phyloP scores from a whole-genome alignment of 2,888 invertebrate species.

The Ormyrus pomaceus region DNA sequence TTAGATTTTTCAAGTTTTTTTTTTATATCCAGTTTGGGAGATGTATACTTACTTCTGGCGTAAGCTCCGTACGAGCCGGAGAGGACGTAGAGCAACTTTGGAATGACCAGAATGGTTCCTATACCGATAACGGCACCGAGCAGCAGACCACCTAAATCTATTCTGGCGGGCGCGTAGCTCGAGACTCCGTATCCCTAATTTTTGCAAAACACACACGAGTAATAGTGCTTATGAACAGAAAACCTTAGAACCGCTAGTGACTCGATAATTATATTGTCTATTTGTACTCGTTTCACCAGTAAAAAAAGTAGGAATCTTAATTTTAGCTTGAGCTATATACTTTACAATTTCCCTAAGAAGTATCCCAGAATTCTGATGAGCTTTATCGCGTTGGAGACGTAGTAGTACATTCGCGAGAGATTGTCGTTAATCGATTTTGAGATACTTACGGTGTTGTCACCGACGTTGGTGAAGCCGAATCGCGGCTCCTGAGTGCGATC shows the following conservation, averaged over 20 bases:
- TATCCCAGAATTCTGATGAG: constrained; percentile 7
- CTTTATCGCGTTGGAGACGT: constrained; percentile 10
- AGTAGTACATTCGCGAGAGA: constrained; percentile 15
- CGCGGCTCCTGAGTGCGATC: constrained; percentile 72
- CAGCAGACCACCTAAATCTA: constrained; percentile 89
- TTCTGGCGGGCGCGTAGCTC: constrained; percentile 85
- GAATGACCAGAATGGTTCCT: constrained; percentile 87
- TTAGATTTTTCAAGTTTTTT: not conserved
- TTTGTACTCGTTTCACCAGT: too few species aligned
- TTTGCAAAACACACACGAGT: constrained; percentile 45
- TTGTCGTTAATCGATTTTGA: constrained; percentile 35
- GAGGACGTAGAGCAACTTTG: constrained; percentile 86
- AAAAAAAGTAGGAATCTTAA: too few species aligned
- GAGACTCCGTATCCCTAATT: constrained; percentile 76
- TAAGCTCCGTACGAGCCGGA: constrained; percentile 82
- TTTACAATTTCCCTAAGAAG: not conserved
- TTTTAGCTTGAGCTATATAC: too few species aligned
- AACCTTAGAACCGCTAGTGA: too few species aligned
- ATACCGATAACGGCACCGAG: constrained; percentile 88
- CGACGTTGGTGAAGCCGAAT: constrained; percentile 74
- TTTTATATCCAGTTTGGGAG: not conserved
- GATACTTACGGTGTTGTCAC: constrained; percentile 68
- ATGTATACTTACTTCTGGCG: constrained; percentile 81
- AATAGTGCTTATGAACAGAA: constrained; percentile 18
- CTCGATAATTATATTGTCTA: too few species aligned